phyloP scores from a whole-genome alignment of 1,140 invertebrate genomes.

The Hyles euphorbiae region DNA sequence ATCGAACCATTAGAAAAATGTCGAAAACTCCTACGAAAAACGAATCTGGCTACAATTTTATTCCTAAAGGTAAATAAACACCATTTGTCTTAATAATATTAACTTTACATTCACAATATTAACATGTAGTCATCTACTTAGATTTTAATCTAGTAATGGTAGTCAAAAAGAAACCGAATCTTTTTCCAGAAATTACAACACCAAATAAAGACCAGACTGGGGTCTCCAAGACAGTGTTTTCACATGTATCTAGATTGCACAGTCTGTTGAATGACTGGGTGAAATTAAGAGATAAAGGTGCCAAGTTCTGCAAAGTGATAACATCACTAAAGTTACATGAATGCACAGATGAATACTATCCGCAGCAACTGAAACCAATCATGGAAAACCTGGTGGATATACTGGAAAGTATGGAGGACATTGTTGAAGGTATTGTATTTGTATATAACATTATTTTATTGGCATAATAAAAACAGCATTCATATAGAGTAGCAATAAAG shows the following conservation, averaged over 20 bases:
- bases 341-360: constrained; percentile 52
- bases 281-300: constrained; percentile 43
- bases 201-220: constrained; percentile 46
- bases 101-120: too few relatives aligned
- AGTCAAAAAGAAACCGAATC: not conserved
- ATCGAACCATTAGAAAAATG: constrained; percentile 15
- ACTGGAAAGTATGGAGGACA: constrained; percentile 36
- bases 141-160: not conserved
- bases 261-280: constrained; percentile 44
- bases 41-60: constrained; percentile 19
- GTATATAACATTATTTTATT: too few relatives aligned
- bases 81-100: not conserved
- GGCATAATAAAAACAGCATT: too few relatives aligned
- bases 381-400: constrained; percentile 44
- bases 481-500: too few relatives aligned
- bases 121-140: too few relatives aligned
- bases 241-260: constrained; percentile 50
- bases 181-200: constrained; percentile 43
- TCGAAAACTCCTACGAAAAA: constrained; percentile 37
- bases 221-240: constrained; percentile 50
- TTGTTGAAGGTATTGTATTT: constrained; percentile 43
- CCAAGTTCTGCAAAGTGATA: constrained; percentile 47
- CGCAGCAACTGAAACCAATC: constrained; percentile 41
- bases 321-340: constrained; percentile 54
- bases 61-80: constrained; percentile 37